Percentiles rank a stretch among this genome's conserved stretches.
Evolutionary conservation across 2,888 invertebrate genomes (phyloP).

Genomic region (Noctua fimbriata): DNA sequence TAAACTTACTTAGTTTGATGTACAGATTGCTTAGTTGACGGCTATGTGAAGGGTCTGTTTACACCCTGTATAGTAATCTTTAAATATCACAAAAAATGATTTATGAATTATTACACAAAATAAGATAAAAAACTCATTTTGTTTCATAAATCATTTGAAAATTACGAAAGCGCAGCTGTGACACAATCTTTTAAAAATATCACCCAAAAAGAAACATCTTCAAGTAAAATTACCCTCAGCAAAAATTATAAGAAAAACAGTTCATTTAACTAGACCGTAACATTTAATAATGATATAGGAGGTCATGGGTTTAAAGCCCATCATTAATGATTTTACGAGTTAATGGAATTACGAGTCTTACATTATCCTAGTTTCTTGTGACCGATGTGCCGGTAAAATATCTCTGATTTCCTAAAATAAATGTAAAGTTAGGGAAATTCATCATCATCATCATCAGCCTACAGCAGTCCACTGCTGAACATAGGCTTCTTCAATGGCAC

Average conservation of each 20-base stretch:
- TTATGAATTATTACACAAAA: neutral
- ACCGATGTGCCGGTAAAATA: neutral
- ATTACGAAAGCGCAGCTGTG: neutral
- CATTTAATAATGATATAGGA: neutral
- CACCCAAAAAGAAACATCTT: neutral
- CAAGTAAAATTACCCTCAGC: neutral
- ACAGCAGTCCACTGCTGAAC: too few species aligned
- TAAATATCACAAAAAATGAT: neutral
- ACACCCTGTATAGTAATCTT: neutral
- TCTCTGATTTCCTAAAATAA: neutral
- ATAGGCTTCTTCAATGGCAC: too few species aligned
- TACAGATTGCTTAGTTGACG: too few species aligned
- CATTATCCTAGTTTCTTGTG: neutral
- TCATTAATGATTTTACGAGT: neutral
- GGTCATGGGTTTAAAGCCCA: neutral
- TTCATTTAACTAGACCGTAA: neutral
- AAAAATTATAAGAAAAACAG: neutral
- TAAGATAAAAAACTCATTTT: neutral
- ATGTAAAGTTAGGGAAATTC: neutral
- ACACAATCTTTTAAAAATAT: slow-evolving; percentile 7
- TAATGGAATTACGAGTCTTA: neutral
- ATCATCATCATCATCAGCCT: too few species aligned
- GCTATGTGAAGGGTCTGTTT: too few species aligned
- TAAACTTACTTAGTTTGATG: too few species aligned
- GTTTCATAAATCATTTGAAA: neutral